These are phyloP conservation scores for Ernsta delagoae DNA, from an alignment of 2,888 invertebrate genomes.

Conservation along the genomic window DNA sequence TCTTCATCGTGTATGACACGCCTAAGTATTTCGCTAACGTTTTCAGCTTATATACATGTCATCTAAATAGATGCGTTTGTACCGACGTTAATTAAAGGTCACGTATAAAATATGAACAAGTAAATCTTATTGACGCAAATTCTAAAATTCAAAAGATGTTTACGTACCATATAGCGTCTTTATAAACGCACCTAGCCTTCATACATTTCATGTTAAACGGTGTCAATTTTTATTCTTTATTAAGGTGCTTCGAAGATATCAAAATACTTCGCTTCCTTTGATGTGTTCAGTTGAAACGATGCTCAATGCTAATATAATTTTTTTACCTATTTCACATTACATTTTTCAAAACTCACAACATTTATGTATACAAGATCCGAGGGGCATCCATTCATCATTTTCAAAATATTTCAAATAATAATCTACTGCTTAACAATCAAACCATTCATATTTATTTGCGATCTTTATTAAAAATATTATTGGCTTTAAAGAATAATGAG, in stretches of 20 bases:
- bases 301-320: slow-evolving; percentile 63
- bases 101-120: too few relatives aligned
- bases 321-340: slow-evolving; percentile 33
- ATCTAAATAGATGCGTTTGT: slow-evolving; percentile 20
- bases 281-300: slow-evolving; percentile 78
- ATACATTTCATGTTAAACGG: slow-evolving; percentile 14
- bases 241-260: slow-evolving; percentile 28
- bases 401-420: neutral
- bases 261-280: slow-evolving; percentile 70
- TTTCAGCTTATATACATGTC: slow-evolving; percentile 3
- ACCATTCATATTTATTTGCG: too few relatives aligned
- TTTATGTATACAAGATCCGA: too few relatives aligned
- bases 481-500: neutral
- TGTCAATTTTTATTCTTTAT: slow-evolving; percentile 37
- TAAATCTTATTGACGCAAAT: too few relatives aligned
- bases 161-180: slow-evolving; percentile 1
- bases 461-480: too few relatives aligned
- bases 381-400: neutral
- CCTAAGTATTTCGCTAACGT: slow-evolving; percentile 15
- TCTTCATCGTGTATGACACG: neutral
- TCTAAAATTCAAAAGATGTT: too few relatives aligned
- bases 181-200: slow-evolving; percentile 17
- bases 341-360: neutral
- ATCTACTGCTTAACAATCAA: too few relatives aligned
- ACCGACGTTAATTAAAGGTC: neutral